phyloP scores from a whole-genome alignment of 2,888 invertebrate species.

The Byasa hedistus region DNA sequence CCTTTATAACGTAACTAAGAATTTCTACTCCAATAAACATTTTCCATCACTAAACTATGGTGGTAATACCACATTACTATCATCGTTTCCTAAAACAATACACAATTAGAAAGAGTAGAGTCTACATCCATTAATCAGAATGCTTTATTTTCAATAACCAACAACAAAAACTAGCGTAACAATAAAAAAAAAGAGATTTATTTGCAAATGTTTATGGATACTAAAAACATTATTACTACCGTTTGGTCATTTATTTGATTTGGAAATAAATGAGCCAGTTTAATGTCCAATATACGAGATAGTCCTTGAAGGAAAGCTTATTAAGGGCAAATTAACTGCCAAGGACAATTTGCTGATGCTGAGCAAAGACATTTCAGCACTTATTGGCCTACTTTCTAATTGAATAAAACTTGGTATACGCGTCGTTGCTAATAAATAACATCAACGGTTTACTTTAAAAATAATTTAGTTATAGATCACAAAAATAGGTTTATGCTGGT shows the following conservation, averaged over 20 bases:
- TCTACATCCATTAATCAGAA: too few relatives aligned
- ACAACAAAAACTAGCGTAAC: not conserved
- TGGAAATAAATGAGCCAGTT: conserved; percentile 16
- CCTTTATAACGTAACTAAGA: not conserved
- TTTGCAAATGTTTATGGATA: not conserved
- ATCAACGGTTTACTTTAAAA: too few relatives aligned
- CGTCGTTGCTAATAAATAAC: not conserved
- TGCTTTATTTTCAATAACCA: too few relatives aligned
- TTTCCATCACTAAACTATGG: too few relatives aligned
- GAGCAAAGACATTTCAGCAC: conserved; percentile 30
- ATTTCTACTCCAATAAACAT: too few relatives aligned
- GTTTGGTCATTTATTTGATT: conserved; percentile 8
- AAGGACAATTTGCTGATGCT: conserved; percentile 27
- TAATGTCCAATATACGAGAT: conserved; percentile 15
- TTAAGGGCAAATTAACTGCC: conserved; percentile 22
- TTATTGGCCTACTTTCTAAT: conserved; percentile 21
- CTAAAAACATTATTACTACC: not conserved
- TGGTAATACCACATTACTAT: too few relatives aligned
- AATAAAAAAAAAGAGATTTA: not conserved
- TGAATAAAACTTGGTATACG: conserved; percentile 15
- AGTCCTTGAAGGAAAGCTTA: conserved; percentile 23
- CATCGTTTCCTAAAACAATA: too few relatives aligned
- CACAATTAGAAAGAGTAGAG: too few relatives aligned
- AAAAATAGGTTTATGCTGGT: too few relatives aligned
- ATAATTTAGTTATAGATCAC: too few relatives aligned